Evolutionary conservation across 2,797 vertebrate genomes (phyloP), one percentile per base, ranked within the genome.

Genomic region (Peromyscus nudipes): DNA sequence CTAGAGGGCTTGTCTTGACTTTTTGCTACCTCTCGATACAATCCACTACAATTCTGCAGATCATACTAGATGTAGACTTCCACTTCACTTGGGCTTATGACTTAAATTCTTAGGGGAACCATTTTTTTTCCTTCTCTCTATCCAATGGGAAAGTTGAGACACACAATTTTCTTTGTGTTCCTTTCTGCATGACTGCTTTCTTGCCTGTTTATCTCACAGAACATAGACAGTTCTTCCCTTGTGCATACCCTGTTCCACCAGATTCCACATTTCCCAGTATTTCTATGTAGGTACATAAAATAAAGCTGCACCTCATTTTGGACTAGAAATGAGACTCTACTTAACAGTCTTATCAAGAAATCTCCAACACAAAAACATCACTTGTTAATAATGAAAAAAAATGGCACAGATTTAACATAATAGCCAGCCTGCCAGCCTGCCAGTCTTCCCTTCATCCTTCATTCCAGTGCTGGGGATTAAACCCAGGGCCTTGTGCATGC

Each of bases 221-320:
- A 19, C 9, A 69, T 0, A 64, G 5, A n/a, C 0, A 43, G 27
- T 6, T 27, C 43, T 40, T 62, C 21, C 37, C 46, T 23, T 52
- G 1, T 10, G 11, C 7, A n/a, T 4, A 49, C 40, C 57, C 25
- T 6, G 23, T 40, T 80, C 14, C 37, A 79, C 4, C 7, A 89
- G 37, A 46, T 0, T 14, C 19, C 49, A 60, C 11, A 34, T n/a
- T n/a, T 40, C 19, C 55, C 17, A 23, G 9, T 40, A 37, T 76
- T 89, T 94, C 80, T 91, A 37, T n/a, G n/a, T 31, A 62, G 6
- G 46, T 65, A 84, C 4, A 95, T 73, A 89, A 83, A 96, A 21
- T 27, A 65, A 82, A 31, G 79, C 0, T 21, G n/a, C 1, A 65
- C 43, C 76, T 77, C 64, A 90, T 55, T 67, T 46, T 81, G n/a